Conservation (phyloP, 1,140 invertebrate species). For the Pseudomyrmex concolor region DNA sequence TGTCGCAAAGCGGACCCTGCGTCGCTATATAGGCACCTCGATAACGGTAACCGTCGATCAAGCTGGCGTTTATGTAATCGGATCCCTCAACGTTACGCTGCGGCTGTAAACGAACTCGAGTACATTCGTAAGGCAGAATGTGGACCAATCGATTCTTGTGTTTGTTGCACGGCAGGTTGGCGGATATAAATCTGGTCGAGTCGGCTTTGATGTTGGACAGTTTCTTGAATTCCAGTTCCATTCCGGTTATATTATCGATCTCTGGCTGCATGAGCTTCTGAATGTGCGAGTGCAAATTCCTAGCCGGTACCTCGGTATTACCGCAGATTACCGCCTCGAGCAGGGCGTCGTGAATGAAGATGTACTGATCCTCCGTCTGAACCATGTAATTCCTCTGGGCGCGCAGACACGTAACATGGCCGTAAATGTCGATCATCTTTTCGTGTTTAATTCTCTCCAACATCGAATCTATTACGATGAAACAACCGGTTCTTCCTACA, state of each 20-base stretch:
- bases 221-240: constrained; percentile 99
- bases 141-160: constrained; percentile 99
- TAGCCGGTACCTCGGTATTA: constrained; percentile 96
- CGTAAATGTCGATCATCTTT: constrained; percentile 99
- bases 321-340: constrained; percentile 98
- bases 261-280: constrained; percentile 94
- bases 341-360: constrained; percentile 99
- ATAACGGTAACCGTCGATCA: constrained; percentile 97
- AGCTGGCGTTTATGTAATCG: constrained; percentile 99
- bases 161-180: constrained; percentile 98
- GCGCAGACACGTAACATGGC: constrained; percentile 98
- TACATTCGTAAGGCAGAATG: constrained; percentile 98
- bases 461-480: constrained; percentile 99
- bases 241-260: constrained; percentile 95
- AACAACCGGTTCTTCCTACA: constrained; percentile 98
- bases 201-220: constrained; percentile 97
- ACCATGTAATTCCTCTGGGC: constrained; percentile 99
- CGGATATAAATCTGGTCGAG: constrained; percentile 96
- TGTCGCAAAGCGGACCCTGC: constrained; percentile 97
- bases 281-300: constrained; percentile 96
- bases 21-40: constrained; percentile 98
- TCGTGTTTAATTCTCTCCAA: constrained; percentile 97
- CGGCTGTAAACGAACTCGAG: constrained; percentile 96
- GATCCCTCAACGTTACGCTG: constrained; percentile 96
- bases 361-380: constrained; percentile 99